A percentile compares a stretch with the other conserved stretches of the same genome.
These are phyloP conservation scores for Lytechinus pictus DNA, from an alignment of 35 echinoderm and acorn worm genomes.

Conservation along the genomic window DNA sequence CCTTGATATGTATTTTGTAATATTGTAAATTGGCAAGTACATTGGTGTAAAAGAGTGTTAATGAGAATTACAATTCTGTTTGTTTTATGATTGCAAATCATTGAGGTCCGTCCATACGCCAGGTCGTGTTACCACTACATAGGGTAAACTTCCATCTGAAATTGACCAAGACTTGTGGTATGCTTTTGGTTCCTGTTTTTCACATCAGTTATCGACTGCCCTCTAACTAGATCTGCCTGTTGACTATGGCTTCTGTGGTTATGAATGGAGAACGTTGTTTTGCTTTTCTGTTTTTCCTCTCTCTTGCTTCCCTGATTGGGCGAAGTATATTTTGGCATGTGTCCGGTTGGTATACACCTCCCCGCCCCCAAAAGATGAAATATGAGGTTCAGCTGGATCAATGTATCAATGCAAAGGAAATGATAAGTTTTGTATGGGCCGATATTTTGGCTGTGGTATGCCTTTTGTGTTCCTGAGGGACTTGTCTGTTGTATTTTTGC, in stretches of 20 bases:
- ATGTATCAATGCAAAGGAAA: neutral
- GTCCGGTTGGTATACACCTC: neutral
- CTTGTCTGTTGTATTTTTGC: neutral
- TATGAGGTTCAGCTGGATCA: neutral
- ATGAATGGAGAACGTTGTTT: constrained; percentile 33
- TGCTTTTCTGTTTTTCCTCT: neutral
- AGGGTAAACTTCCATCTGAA: neutral
- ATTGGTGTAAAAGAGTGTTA: neutral
- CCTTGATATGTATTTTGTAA: too few species aligned
- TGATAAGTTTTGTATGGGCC: neutral
- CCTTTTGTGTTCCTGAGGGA: neutral
- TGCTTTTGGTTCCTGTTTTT: neutral
- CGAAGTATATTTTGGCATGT: neutral
- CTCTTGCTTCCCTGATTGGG: constrained; percentile 14
- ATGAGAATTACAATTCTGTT: neutral
- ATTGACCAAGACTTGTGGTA: neutral
- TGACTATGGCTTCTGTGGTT: constrained; percentile 27
- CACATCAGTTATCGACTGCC: neutral
- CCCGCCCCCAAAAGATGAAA: constrained; percentile 7
- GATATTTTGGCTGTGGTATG: constrained; percentile 11
- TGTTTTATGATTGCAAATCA: neutral
- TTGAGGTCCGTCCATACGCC: neutral
- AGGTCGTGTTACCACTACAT: neutral
- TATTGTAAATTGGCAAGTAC: too few species aligned
- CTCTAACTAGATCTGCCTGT: constrained; percentile 10